A percentile compares a stretch with the other conserved stretches of the same genome.
These are phyloP conservation scores for Entelurus aequoreus DNA, from an alignment of 2,113 vertebrate genomes.

Conservation along the genomic window DNA sequence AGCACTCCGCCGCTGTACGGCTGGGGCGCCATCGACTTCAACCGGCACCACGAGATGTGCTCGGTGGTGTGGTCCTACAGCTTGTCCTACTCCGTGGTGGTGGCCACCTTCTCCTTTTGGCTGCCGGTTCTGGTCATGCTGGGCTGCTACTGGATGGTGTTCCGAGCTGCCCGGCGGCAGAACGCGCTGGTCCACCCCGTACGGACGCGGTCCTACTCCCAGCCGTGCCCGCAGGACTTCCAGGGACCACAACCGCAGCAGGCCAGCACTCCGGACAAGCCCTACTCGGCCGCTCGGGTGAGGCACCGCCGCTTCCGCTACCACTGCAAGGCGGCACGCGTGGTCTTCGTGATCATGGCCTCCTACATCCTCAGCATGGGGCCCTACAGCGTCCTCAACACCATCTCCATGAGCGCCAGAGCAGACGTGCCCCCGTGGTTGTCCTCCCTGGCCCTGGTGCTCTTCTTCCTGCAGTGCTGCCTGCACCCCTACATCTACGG, in stretches of 20 bases:
- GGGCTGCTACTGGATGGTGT: slow-evolving; percentile 85
- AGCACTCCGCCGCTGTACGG: slow-evolving; percentile 85
- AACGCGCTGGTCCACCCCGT: slow-evolving; percentile 81
- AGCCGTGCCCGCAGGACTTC: slow-evolving; percentile 52
- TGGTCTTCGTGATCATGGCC: slow-evolving; percentile 84
- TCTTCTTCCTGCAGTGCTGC: slow-evolving; percentile 86
- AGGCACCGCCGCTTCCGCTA: slow-evolving; percentile 77
- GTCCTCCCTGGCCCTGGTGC: slow-evolving; percentile 77
- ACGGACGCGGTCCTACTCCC: slow-evolving; percentile 63
- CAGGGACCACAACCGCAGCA: slow-evolving; percentile 47
- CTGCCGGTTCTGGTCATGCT: slow-evolving; percentile 80
- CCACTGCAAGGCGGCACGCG: slow-evolving; percentile 83
- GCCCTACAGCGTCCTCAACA: slow-evolving; percentile 80
- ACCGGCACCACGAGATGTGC: slow-evolving; percentile 75
- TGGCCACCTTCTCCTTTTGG: slow-evolving; percentile 78
- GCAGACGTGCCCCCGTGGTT: slow-evolving; percentile 76
- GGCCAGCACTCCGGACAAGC: slow-evolving; percentile 32
- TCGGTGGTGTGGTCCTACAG: slow-evolving; percentile 82
- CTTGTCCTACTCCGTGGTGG: slow-evolving; percentile 76
- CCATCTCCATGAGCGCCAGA: slow-evolving; percentile 67
- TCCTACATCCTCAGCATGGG: slow-evolving; percentile 84
- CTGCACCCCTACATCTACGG: slow-evolving; percentile 85
- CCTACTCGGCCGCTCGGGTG: slow-evolving; percentile 48
- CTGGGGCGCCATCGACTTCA: slow-evolving; percentile 81
- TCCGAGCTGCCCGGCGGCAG: slow-evolving; percentile 79